Percentiles rank a stretch among this genome's conserved stretches.
Evolutionary conservation across 1,140 invertebrate genomes (phyloP).

Genomic region (Triops cancriformis): DNA sequence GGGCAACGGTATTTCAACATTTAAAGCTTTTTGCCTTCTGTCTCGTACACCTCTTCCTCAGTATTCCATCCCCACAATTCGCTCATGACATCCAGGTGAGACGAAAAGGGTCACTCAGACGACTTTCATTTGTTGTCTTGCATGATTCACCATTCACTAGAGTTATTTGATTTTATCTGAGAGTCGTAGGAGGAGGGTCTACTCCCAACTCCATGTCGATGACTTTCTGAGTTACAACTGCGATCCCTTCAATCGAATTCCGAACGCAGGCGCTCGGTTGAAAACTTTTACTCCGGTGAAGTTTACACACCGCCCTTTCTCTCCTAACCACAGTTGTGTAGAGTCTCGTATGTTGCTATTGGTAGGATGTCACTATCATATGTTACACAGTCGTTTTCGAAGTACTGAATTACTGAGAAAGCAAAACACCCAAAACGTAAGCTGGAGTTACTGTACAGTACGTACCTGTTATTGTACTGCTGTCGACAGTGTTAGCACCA

Average conservation of each 20-base stretch:
- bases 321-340: not conserved
- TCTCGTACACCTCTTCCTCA: not conserved
- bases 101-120: not conserved
- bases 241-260: not conserved
- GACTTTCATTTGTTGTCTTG: not conserved
- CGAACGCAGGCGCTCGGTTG: not conserved
- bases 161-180: no score
- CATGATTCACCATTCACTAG: not conserved
- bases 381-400: no score
- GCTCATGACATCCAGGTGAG: not conserved
- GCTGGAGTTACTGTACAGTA: not conserved
- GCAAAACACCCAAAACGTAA: not conserved
- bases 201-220: not conserved
- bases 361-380: no score
- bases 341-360: no score
- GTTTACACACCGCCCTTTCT: not conserved
- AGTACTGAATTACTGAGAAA: not conserved
- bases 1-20: constrained; percentile 26
- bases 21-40: not conserved
- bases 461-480: constrained; percentile 3
- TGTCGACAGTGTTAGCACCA: not conserved
- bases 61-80: not conserved
- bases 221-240: not conserved
- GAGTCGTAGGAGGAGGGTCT: not conserved
- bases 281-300: not conserved